These are phyloP conservation scores for Copsychus sechellarum DNA, from an alignment of 2,113 vertebrate genomes.

Conservation along the genomic window DNA sequence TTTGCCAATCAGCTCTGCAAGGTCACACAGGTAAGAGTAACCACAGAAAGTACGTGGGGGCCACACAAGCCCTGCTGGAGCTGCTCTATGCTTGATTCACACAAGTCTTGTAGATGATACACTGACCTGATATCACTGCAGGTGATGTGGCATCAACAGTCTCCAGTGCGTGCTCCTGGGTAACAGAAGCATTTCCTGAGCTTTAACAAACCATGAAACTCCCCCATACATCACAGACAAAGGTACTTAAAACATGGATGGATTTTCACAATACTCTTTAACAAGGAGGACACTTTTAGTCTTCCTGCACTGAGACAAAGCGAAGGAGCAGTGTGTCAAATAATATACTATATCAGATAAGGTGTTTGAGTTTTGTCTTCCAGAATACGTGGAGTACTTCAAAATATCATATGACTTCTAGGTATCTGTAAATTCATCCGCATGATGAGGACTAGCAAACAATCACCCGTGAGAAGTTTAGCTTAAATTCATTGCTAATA, in stretches of 20 bases:
- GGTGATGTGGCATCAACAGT: not conserved
- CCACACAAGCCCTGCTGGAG: not conserved
- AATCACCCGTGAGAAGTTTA: not conserved
- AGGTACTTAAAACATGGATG: not conserved
- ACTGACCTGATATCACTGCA: not conserved
- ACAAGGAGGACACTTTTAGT: not conserved
- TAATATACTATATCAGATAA: not conserved
- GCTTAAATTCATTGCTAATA: not conserved
- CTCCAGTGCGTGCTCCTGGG: accelerated
- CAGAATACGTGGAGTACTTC: not conserved
- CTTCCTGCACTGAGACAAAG: not conserved
- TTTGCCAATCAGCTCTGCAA: not conserved
- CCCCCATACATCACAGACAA: not conserved
- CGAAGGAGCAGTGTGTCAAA: not conserved
- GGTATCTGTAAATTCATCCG: not conserved
- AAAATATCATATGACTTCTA: not conserved
- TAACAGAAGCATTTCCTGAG: not conserved
- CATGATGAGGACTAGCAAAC: not conserved
- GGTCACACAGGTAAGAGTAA: not conserved
- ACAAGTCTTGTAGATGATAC: not conserved
- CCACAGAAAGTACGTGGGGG: accelerated
- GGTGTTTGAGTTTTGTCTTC: not conserved
- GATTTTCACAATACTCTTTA: not conserved
- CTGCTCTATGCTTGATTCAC: not conserved
- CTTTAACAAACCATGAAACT: not conserved